Evolutionary conservation across 2,888 invertebrate genomes (phyloP).

Genomic region (Gortyna flavago): DNA sequence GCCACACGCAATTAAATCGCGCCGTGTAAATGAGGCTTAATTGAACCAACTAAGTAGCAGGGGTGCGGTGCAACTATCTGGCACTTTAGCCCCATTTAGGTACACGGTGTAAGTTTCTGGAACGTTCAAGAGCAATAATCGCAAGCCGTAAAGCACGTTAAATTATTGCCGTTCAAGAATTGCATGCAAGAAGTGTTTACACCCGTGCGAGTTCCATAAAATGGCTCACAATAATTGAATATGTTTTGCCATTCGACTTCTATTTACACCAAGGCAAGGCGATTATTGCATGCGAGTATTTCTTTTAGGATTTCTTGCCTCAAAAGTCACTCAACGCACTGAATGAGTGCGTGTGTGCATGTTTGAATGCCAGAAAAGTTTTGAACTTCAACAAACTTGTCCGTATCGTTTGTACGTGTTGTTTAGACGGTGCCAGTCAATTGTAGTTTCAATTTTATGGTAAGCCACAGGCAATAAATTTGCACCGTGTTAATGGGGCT

Average conservation of each 20-base stretch:
- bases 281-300: neutral
- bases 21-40: neutral
- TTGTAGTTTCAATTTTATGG: neutral
- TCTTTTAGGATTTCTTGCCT: neutral
- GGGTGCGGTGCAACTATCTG: neutral
- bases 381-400: neutral
- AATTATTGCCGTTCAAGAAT: too few species aligned
- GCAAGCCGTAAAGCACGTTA: too few species aligned
- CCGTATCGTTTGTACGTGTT: neutral
- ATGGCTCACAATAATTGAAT: neutral
- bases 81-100: neutral
- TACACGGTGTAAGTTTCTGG: neutral
- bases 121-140: too few species aligned
- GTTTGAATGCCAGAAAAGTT: neutral
- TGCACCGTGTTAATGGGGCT: neutral
- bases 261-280: neutral
- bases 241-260: neutral
- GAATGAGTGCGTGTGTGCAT: too few species aligned
- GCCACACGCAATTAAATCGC: neutral
- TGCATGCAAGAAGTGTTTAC: neutral
- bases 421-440: neutral
- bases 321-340: neutral
- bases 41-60: too few species aligned
- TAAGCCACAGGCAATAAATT: neutral
- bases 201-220: neutral